phyloP scores from a whole-genome alignment of 2,888 invertebrate species.

The Tortrix viridana region DNA sequence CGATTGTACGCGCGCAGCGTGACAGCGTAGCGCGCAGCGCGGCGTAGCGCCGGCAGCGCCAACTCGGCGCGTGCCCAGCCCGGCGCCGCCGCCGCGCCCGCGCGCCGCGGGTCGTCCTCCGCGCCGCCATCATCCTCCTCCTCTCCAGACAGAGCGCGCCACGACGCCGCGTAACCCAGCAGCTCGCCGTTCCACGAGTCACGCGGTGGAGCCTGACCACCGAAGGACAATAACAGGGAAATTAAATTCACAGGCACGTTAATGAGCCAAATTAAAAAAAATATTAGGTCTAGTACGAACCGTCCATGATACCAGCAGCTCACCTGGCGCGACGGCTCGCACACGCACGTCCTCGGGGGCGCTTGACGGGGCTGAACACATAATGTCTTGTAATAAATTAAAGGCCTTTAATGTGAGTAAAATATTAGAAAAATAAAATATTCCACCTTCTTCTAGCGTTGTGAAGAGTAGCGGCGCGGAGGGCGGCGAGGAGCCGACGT shows the following conservation, averaged over 20 bases:
- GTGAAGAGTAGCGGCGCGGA: slow-evolving; percentile 87
- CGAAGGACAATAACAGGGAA: too few relatives aligned
- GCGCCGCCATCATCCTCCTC: slow-evolving; percentile 50
- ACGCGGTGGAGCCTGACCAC: slow-evolving; percentile 83
- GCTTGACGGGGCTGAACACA: slow-evolving; percentile 85
- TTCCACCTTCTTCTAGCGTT: slow-evolving; percentile 89
- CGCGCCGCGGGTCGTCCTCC: slow-evolving; percentile 37
- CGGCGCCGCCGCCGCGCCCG: slow-evolving; percentile 72
- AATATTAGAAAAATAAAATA: background rate
- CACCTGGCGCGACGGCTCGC: slow-evolving; percentile 86
- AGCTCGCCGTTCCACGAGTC: slow-evolving; percentile 90
- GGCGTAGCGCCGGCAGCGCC: slow-evolving; percentile 86
- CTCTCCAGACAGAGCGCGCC: slow-evolving; percentile 65
- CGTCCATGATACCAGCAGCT: slow-evolving; percentile 89
- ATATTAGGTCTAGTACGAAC: slow-evolving; percentile 63
- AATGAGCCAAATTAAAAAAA: too few relatives aligned
- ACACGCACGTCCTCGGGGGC: slow-evolving; percentile 88
- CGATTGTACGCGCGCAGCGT: slow-evolving; percentile 91
- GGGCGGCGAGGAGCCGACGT: slow-evolving; percentile 88
- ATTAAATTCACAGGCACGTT: too few relatives aligned
- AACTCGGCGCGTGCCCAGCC: slow-evolving; percentile 87
- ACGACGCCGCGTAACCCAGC: slow-evolving; percentile 88
- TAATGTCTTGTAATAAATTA: background rate
- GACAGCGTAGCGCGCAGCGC: slow-evolving; percentile 91
- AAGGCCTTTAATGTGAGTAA: background rate